phyloP scores from a whole-genome alignment of 2,797 vertebrate genomes.

The Sebastes cheni region DNA sequence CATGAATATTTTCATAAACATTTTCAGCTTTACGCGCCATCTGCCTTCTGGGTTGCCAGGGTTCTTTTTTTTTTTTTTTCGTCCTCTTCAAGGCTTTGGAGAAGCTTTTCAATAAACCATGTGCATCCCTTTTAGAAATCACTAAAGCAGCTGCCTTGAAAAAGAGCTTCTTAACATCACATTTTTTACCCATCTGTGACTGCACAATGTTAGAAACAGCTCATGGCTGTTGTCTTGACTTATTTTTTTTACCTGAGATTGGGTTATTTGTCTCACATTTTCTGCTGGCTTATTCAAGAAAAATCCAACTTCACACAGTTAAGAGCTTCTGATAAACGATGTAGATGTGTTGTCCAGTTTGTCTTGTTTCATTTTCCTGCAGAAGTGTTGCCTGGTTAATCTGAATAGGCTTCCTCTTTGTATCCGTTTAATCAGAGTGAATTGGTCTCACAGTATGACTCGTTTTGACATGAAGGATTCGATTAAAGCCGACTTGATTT shows the following conservation, averaged over 20 bases:
- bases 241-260: background rate
- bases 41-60: slow-evolving; percentile 13
- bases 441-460: background rate
- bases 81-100: slow-evolving; percentile 8
- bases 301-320: background rate
- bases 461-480: background rate
- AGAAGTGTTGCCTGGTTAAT: background rate
- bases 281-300: background rate
- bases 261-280: background rate
- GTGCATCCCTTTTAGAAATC: slow-evolving; percentile 20
- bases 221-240: background rate
- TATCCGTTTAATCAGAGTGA: background rate
- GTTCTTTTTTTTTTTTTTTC: background rate
- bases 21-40: slow-evolving; percentile 3
- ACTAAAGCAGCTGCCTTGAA: slow-evolving; percentile 12
- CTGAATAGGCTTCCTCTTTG: background rate
- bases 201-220: background rate
- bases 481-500: background rate
- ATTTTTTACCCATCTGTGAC: background rate
- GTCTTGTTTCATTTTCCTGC: background rate
- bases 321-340: background rate
- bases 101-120: slow-evolving; percentile 40
- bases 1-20: slow-evolving; percentile 23
- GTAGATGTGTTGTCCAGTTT: background rate
- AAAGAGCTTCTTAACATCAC: slow-evolving; percentile 1